These are phyloP conservation scores for Drosophila quinaria DNA, from an alignment of 2,888 invertebrate species.

Conservation along the genomic window DNA sequence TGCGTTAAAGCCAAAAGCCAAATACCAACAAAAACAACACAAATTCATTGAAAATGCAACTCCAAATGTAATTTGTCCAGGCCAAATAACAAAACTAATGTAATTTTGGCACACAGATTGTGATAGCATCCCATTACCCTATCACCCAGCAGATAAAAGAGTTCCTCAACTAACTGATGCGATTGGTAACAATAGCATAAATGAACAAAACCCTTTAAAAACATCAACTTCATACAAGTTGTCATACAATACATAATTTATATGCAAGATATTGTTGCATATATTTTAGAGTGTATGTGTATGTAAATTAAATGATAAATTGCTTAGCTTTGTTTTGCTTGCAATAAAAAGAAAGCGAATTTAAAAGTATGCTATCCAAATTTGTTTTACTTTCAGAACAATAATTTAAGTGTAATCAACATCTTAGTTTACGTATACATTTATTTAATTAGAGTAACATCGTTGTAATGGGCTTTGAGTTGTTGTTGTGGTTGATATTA, in stretches of 20 bases:
- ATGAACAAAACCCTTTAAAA: background rate
- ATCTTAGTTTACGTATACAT: background rate
- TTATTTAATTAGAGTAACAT: background rate
- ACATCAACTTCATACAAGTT: too few species aligned
- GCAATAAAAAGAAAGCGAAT: background rate
- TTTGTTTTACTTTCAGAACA: background rate
- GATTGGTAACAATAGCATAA: background rate
- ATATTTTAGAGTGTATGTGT: background rate
- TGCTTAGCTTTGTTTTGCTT: background rate
- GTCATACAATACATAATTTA: background rate
- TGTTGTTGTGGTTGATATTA: background rate
- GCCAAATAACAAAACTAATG: conserved; percentile 48
- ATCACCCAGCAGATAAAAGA: background rate
- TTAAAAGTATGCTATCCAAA: background rate
- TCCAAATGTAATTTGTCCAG: conserved; percentile 41
- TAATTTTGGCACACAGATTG: conserved; percentile 35
- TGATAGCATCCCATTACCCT: conserved; percentile 12
- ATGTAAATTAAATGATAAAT: background rate
- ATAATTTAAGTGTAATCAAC: background rate
- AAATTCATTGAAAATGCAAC: conserved; percentile 36
- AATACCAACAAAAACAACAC: conserved; percentile 33
- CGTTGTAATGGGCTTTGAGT: background rate
- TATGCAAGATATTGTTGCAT: background rate
- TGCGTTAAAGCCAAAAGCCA: conserved; percentile 31
- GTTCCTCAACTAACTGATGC: background rate